phyloP scores from a whole-genome alignment of 1,140 invertebrate species.

The Oncopeltus fasciatus region DNA sequence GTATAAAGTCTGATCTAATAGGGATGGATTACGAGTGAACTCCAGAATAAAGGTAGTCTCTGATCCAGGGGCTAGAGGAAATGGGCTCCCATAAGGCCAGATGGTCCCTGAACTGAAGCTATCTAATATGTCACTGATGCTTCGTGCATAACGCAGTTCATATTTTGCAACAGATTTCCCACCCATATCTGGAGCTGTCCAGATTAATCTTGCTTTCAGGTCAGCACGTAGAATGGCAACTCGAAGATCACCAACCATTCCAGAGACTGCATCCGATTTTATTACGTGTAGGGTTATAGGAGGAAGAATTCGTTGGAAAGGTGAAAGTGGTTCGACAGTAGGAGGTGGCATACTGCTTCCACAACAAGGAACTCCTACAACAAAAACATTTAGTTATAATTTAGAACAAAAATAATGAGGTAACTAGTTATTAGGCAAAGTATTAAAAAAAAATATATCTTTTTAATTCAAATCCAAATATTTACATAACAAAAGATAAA shows the following conservation, averaged over 20 bases:
- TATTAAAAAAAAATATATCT: too few relatives aligned
- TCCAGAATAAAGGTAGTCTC: constrained; percentile 33
- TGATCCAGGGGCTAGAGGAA: constrained; percentile 31
- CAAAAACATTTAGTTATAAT: neutral
- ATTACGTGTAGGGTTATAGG: constrained; percentile 29
- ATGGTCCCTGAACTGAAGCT: constrained; percentile 30
- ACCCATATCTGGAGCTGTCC: constrained; percentile 41
- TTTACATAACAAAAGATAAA: too few relatives aligned
- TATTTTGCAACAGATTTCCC: constrained; percentile 33
- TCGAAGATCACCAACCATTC: constrained; percentile 34
- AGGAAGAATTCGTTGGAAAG: constrained; percentile 34
- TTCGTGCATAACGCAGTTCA: constrained; percentile 33
- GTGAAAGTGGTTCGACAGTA: constrained; percentile 30
- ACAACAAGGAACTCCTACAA: constrained; percentile 30
- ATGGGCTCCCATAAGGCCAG: constrained; percentile 30
- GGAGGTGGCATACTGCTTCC: constrained; percentile 33
- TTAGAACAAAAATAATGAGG: neutral
- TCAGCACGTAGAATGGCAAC: constrained; percentile 30
- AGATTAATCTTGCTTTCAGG: constrained; percentile 32
- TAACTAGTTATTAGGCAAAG: too few relatives aligned
- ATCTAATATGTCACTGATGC: constrained; percentile 33
- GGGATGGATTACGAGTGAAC: constrained; percentile 30
- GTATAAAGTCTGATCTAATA: constrained; percentile 34
- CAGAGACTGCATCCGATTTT: constrained; percentile 30
- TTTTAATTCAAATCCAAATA: too few relatives aligned